Base-by-base conservation (phyloP, 2,797 vertebrate genomes). In the Sebastes jordani region DNA sequence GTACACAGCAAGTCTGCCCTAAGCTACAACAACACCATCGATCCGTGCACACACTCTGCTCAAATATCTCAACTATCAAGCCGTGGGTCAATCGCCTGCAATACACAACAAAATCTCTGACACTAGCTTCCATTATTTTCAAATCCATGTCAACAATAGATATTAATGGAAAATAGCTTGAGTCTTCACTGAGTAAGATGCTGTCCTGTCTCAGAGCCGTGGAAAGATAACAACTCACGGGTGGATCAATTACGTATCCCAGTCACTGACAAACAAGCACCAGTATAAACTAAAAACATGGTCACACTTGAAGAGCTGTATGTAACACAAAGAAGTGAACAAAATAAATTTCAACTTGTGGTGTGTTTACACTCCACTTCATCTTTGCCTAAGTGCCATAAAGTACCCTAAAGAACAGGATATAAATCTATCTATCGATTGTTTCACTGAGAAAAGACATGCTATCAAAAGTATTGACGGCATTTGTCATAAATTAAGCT, bases 401-500 rank as follows among this genome's bases (percentile, higher is more conserved):
- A 62, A 66, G 72, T 67, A 23, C 23, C 27, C 2, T 61, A 66
- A 73, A 83, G n/a, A 82, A 61, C 72, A 29, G 34, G 11, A 75
- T 69, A 80, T 84, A 82, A 89, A 91, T 90, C 77, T 82, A 72
- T 91, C 36, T 54, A 89, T 90, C 7, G 66, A 91, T 79, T 72
- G 60, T 58, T 76, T 84, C n/a, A 58, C 61, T 82, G 71, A 77
- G 62, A 76, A 89, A 89, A 87, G 66, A 55, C 65, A 80, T 77
- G 83, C 73, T 66, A 77, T 82, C 56, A 80, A 80, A 88, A 42
- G 27, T 86, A 92, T 86, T 85, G 90, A 83, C 63, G 69, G 62
- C 63, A 69, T 87, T 88, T 81, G 60, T 83, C 80, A 88, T 89
- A 79, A 91, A 92, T 88, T 86, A 84, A 81, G 58, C 65, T 56